Evolutionary conservation across 2,888 invertebrate species (phyloP).

Genomic region (Alentia gelatinosa): DNA sequence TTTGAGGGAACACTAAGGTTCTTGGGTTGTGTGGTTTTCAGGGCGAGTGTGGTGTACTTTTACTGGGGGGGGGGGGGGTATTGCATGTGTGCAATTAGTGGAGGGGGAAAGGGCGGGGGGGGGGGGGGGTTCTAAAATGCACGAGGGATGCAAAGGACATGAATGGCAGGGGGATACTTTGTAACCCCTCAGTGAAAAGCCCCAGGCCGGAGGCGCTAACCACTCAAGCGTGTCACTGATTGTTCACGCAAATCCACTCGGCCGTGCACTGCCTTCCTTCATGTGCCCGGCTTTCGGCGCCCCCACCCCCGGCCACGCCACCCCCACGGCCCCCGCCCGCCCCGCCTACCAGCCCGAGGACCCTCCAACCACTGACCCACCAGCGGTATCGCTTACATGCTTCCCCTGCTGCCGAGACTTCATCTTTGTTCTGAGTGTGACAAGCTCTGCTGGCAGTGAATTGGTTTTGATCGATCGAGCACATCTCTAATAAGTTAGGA

Average conservation of each 20-base stretch:
- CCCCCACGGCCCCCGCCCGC: neutral
- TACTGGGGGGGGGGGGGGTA: neutral
- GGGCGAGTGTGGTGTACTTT: neutral
- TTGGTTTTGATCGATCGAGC: neutral
- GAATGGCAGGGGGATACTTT: neutral
- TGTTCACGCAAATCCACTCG: neutral
- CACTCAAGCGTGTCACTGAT: neutral
- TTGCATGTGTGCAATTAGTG: no score
- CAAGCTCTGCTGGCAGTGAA: neutral
- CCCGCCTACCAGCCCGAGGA: neutral
- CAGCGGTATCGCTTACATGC: neutral
- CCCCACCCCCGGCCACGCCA: neutral
- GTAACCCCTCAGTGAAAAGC: conserved; percentile 7
- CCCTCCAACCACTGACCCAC: neutral
- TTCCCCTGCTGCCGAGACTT: neutral
- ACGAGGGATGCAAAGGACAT: neutral
- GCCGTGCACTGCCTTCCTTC: no score
- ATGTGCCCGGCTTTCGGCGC: neutral
- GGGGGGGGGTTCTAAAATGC: neutral
- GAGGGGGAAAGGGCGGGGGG: neutral
- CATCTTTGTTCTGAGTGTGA: neutral
- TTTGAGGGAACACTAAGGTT: no score
- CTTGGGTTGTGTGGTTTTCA: no score
- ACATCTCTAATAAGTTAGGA: neutral
- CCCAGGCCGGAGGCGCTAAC: neutral